Percentiles rank a stretch among this genome's conserved stretches.
These are phyloP conservation scores for Geococcyx californianus DNA, from an alignment of 2,113 vertebrate genomes.

Conservation along the genomic window DNA sequence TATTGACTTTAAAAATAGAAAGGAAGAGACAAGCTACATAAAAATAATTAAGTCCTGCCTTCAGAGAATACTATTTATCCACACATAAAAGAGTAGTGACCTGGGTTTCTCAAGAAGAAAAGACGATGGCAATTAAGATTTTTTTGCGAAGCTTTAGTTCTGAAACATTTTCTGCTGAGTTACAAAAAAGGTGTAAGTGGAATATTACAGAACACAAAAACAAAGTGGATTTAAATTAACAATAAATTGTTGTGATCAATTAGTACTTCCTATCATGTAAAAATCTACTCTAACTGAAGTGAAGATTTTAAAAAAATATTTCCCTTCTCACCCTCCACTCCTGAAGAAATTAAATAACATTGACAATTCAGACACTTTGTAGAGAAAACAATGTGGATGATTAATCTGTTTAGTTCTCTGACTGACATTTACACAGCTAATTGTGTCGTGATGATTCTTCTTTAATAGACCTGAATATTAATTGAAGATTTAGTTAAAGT, in stretches of 20 bases:
- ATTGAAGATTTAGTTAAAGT: constrained; percentile 72
- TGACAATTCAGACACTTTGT: constrained; percentile 30
- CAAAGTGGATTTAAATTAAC: neutral
- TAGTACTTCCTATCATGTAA: neutral
- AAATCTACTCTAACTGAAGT: neutral
- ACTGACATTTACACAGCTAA: constrained; percentile 77
- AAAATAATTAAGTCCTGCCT: constrained; percentile 14
- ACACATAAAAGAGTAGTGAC: constrained; percentile 1
- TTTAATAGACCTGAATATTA: constrained; percentile 76
- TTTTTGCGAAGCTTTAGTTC: neutral
- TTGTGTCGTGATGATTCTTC: constrained; percentile 73
- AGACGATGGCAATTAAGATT: neutral
- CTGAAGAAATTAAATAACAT: constrained; percentile 33
- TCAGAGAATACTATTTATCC: neutral
- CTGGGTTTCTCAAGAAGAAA: neutral
- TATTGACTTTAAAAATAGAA: constrained; percentile 28
- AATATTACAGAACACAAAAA: neutral
- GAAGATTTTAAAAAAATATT: neutral
- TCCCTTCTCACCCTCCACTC: neutral
- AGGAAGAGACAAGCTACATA: neutral
- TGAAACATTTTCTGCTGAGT: neutral
- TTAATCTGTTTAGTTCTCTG: constrained; percentile 68
- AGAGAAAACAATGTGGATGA: constrained; percentile 56
- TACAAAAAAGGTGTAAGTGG: neutral
- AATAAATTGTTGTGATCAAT: neutral